Percentiles rank a stretch among this genome's conserved stretches.
These are phyloP conservation scores for Drosophila mayri DNA, from an alignment of 1,140 invertebrate species.

Conservation along the genomic window DNA sequence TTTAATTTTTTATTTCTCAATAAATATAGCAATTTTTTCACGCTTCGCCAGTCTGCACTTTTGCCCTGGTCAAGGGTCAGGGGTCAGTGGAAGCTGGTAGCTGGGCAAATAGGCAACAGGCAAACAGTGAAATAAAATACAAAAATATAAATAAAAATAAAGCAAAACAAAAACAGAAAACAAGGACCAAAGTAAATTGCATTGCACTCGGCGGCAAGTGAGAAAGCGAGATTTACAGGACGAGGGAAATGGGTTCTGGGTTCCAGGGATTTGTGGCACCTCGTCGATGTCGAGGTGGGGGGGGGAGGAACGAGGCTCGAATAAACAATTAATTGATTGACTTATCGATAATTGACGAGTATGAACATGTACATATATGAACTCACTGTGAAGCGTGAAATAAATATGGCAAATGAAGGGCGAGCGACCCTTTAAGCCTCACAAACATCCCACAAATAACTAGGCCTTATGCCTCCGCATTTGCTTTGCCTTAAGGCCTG, in stretches of 20 bases:
- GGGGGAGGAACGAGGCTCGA: background rate
- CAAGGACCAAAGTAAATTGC: constrained; percentile 7
- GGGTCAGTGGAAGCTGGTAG: background rate
- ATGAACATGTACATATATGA: background rate
- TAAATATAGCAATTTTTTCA: constrained; percentile 64
- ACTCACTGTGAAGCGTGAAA: background rate
- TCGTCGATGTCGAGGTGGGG: constrained; percentile 2
- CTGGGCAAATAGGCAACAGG: constrained; percentile 8
- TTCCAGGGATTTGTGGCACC: constrained; percentile 7
- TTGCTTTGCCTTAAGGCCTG: background rate
- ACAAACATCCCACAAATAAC: too few relatives aligned
- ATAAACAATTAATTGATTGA: constrained; percentile 58
- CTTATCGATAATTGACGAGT: constrained; percentile 33
- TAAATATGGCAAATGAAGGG: constrained; percentile 2
- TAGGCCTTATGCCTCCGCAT: background rate
- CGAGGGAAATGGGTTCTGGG: background rate
- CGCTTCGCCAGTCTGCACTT: constrained; percentile 23
- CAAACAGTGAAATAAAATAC: constrained; percentile 10
- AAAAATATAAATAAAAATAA: constrained; percentile 1
- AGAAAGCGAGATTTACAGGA: constrained; percentile 19
- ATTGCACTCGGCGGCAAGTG: constrained; percentile 12
- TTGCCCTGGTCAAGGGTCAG: background rate
- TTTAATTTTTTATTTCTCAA: constrained; percentile 47
- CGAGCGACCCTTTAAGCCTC: too few relatives aligned
- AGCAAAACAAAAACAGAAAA: background rate